Evolutionary conservation across 2,797 vertebrate species (phyloP).

Genomic region (Otolemur crassicaudatus): DNA sequence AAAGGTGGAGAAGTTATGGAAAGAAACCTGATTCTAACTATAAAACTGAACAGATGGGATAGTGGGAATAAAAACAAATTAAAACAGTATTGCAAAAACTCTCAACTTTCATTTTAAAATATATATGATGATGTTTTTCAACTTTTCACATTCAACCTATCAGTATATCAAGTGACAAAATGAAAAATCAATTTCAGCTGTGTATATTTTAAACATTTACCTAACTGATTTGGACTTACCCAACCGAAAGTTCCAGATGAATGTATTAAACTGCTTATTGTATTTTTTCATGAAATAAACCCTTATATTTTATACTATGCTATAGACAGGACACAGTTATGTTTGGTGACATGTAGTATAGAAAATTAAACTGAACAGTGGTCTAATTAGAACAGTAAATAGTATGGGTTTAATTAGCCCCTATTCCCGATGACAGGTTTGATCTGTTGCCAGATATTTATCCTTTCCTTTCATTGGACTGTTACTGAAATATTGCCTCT

Average conservation of each 20-base stretch:
- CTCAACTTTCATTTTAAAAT: slow-evolving; percentile 68
- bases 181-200: slow-evolving; percentile 75
- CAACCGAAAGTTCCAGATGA: slow-evolving; percentile 56
- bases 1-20: slow-evolving; percentile 64
- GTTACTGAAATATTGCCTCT: slow-evolving; percentile 80
- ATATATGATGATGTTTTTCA: slow-evolving; percentile 75
- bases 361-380: slow-evolving; percentile 55
- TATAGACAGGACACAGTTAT: slow-evolving; percentile 5
- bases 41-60: slow-evolving; percentile 59
- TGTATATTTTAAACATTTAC: slow-evolving; percentile 70
- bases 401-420: slow-evolving; percentile 84
- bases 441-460: slow-evolving; percentile 84
- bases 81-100: slow-evolving; percentile 65
- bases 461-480: slow-evolving; percentile 80
- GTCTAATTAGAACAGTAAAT: slow-evolving; percentile 80
- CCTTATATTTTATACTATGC: slow-evolving; percentile 47
- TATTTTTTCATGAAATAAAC: slow-evolving; percentile 67
- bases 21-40: slow-evolving; percentile 61
- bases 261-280: slow-evolving; percentile 62
- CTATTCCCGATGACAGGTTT: slow-evolving; percentile 83
- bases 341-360: not conserved
- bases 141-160: slow-evolving; percentile 70
- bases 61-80: slow-evolving; percentile 74
- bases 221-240: slow-evolving; percentile 52
- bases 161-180: slow-evolving; percentile 52